Percentiles rank a stretch among this genome's conserved stretches.
phyloP scores from a whole-genome alignment of 2,113 vertebrate genomes.

The Mastomys coucha region DNA sequence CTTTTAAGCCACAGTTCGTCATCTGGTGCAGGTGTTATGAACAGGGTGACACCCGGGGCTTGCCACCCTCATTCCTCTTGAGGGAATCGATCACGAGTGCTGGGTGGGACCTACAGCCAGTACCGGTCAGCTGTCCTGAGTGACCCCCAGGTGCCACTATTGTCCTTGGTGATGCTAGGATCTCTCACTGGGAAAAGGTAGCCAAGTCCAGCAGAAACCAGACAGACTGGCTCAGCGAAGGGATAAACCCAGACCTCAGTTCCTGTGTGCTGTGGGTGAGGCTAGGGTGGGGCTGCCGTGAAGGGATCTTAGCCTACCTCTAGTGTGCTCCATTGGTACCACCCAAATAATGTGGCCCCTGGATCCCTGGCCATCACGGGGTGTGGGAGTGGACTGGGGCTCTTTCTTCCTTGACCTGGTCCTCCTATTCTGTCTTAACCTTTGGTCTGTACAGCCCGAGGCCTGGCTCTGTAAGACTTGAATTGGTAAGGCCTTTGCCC shows the following conservation, averaged over 20 bases:
- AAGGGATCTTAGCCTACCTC: background rate
- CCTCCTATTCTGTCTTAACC: background rate
- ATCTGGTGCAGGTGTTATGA: background rate
- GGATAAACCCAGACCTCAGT: slow-evolving; percentile 10
- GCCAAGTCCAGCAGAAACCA: slow-evolving; percentile 57
- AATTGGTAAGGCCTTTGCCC: background rate
- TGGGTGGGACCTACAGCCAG: background rate
- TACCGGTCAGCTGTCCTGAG: background rate
- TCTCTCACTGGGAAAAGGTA: slow-evolving; percentile 43
- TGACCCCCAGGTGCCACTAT: background rate
- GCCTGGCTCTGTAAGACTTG: background rate
- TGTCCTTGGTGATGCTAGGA: background rate
- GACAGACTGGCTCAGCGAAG: slow-evolving; percentile 67
- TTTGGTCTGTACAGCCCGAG: background rate
- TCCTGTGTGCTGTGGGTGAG: slow-evolving; percentile 30
- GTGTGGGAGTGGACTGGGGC: background rate
- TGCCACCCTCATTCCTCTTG: background rate
- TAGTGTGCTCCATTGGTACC: background rate
- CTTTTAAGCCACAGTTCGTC: background rate
- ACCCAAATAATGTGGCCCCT: background rate
- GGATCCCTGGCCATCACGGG: background rate
- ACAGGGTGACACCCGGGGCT: background rate
- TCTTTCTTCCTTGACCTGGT: background rate
- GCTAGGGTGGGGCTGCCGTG: background rate
- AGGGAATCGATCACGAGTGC: background rate